Conservation (phyloP, 2,888 invertebrate genomes). For the Volucella inflata region DNA sequence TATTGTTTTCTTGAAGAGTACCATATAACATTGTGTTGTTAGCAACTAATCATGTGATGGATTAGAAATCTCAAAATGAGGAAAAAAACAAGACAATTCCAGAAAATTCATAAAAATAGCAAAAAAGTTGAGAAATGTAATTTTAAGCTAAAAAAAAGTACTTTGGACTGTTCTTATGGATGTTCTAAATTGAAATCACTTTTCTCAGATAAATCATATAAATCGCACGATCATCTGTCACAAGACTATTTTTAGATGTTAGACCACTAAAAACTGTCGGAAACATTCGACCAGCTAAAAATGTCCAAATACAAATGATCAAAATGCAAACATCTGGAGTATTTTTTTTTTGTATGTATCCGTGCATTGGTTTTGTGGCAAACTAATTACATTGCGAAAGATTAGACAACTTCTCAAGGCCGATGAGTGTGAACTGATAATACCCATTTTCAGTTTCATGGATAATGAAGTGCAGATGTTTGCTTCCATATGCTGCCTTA, state of each 20-base stretch:
- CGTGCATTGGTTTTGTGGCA: constrained; percentile 50
- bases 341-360: neutral
- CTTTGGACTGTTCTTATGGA: constrained; percentile 17
- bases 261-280: constrained; percentile 47
- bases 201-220: constrained; percentile 12
- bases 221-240: constrained; percentile 20
- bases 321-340: constrained; percentile 50
- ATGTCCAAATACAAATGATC: constrained; percentile 27
- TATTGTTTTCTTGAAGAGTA: no score
- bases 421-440: constrained; percentile 35
- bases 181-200: constrained; percentile 28
- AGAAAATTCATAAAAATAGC: neutral
- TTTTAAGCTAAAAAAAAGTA: neutral
- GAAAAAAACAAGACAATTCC: no score
- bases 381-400: constrained; percentile 51
- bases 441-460: constrained; percentile 55
- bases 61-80: no score
- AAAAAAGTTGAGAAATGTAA: neutral
- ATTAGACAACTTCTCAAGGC: constrained; percentile 64
- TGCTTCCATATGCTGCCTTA: constrained; percentile 36
- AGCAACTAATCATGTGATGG: no score
- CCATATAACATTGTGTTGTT: no score
- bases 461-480: constrained; percentile 69
- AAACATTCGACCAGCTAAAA: constrained; percentile 49
- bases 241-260: constrained; percentile 50